These are phyloP conservation scores for Dascillus cervinus DNA, from an alignment of 2,888 invertebrate species.

Conservation along the genomic window DNA sequence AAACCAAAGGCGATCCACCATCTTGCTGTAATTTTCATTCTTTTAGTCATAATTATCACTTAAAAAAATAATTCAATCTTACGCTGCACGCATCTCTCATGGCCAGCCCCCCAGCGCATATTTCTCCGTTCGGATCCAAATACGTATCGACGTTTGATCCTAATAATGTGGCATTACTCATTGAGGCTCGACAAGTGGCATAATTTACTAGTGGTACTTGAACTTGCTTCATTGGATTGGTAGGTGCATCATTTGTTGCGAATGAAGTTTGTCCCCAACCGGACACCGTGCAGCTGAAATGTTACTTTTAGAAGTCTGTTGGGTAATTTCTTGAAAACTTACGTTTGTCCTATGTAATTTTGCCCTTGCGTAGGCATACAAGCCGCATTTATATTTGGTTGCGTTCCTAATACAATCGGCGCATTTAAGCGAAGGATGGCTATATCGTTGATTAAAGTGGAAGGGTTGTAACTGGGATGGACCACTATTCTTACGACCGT, in stretches of 20 bases:
- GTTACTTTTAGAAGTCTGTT: no score
- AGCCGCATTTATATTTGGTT: constrained; percentile 53
- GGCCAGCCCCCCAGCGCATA: constrained; percentile 36
- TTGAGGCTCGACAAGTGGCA: constrained; percentile 37
- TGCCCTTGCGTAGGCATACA: constrained; percentile 49
- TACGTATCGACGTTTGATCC: constrained; percentile 30
- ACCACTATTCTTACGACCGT: constrained; percentile 24
- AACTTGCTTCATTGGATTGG: constrained; percentile 63
- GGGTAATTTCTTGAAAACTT: no score
- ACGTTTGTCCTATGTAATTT: constrained; percentile 24
- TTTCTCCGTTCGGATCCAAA: constrained; percentile 31
- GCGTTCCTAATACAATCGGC: constrained; percentile 47
- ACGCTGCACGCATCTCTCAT: constrained; percentile 35
- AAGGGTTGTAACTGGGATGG: constrained; percentile 60
- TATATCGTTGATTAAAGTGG: constrained; percentile 72
- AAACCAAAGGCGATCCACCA: constrained; percentile 66
- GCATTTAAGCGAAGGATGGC: constrained; percentile 65
- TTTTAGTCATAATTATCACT: not conserved
- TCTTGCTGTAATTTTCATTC: constrained; percentile 52
- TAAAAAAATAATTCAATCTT: constrained; percentile 11
- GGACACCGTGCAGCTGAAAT: constrained; percentile 54
- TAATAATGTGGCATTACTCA: constrained; percentile 23
- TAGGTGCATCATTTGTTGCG: constrained; percentile 35
- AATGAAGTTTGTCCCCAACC: constrained; percentile 87
- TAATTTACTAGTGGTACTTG: constrained; percentile 63